Base-by-base conservation (phyloP, 1,140 invertebrate genomes). In the Nasonia giraulti region DNA sequence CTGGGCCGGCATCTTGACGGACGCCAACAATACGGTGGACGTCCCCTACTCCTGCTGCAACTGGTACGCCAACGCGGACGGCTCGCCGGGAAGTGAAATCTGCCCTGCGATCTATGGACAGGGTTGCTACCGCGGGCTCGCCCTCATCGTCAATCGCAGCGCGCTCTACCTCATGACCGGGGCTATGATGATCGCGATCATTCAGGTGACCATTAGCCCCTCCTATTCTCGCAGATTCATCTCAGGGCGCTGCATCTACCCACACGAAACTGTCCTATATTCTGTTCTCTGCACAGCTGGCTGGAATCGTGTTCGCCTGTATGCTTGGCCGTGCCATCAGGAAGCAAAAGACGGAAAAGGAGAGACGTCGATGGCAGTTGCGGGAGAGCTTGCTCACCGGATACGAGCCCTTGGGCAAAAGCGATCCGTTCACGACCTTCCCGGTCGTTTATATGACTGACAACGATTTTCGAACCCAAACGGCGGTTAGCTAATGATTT, bases 231-330 rank as follows among this genome's bases (percentile, higher is more conserved):
- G n/a, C 17, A 0, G 62, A 17, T 66, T 66, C n/a, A 66, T 44
- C 40, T 44, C 5, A 3, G 33, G 2, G n/a, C 62, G 14, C 27
- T 27, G 27, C 27, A 27, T 27, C 27, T 27, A 27, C 14, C 4
- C 4, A 66, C n/a, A 20, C 55, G 14, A 66, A 66, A 20, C n/a
- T 66, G 0, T 37, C 5, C 33, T 37, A 0, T 37, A n/a, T 10
- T 31, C 0, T 71, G 0, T 71, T 31, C 79, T 86, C 20, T 87
- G 27, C 74, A 37, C 93, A 98, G 96, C 90, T 98, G 68, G 94
- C 98, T 87, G 97, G 97, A 78, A 96, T 98, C 27, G 94, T 97
- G 82, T 98, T 97, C 89, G 96, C 97, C 5, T 96, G 96, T 90
- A 96, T 97, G 92, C 91, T 98, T 89, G 97, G 96, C 74, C 95